Evolutionary conservation across 2,888 invertebrate species (phyloP), one percentile per base, ranked within the genome.

Genomic region (Chymomyza caudatula): DNA sequence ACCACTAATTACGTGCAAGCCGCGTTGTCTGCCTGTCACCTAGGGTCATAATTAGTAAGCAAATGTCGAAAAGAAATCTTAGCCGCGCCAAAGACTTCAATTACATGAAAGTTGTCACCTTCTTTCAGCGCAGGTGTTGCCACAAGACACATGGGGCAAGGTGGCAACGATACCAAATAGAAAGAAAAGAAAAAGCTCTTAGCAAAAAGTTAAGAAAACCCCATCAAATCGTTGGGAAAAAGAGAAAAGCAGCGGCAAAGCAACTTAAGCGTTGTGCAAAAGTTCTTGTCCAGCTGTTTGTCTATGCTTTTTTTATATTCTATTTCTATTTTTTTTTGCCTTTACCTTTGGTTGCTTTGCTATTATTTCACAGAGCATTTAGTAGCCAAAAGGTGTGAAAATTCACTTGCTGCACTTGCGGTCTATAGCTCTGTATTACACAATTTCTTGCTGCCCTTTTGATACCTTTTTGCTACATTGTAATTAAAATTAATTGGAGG

Each of bases 31-130:
- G 53, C 66, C 63, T 70, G 69, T 71, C 69, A 78, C 86, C 86
- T 77, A 13, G 79, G 85, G 86, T 81, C 82, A 82, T 86, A 86
- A 86, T 82, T 86, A 86, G 85, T 78, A 73, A 76, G 86, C 86
- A 85, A 86, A 78, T 84, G 79, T 75, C 78, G 79, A 73, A 78
- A 78, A 74, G 76, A 81, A 81, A 78, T 86, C 82, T 77, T 62
- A 77, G 73, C 64, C 54, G 62, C 13, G 52, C 23, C 43, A 37
- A 59, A 63, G 66, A 68, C 54, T 54, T 25, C 23, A 25, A 22
- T 23, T 15, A 25, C 29, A 25, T 37, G 29, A 37, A 37, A 37
- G 29, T 37, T 37, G 29, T 37, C 29, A 11, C 29, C 29, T 37
- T 11, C 1, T 37, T 1, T 37, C 11, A 37, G 29, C 29, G 29